Base-by-base conservation (phyloP, 2,113 vertebrate genomes). In the Varanus salvator region DNA sequence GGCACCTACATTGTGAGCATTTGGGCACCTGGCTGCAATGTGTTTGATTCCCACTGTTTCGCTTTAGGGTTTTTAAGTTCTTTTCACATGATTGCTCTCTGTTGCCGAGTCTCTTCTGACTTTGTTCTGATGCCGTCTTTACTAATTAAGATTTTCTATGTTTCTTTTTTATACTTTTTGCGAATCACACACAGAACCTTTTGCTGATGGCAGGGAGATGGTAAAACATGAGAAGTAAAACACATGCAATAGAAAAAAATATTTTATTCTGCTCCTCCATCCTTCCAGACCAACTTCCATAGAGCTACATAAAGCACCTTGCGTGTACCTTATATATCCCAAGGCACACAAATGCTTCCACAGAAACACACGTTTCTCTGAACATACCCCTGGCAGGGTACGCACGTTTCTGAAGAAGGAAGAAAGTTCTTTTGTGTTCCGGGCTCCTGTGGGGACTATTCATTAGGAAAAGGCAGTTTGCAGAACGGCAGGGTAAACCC, bases 401-500 rank as follows among this genome's bases (percentile, higher is more conserved):
- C 75, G 17, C 60, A 76, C 8, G 15, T 27, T 80, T 31, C 81
- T 14, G 27, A 68, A 17, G 60, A 27, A 84, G 29, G 21, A 84
- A 64, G 60, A 29, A 84, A 23, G 27, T 44, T 38, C 60, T 84
- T 84, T 84, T 68, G 82, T 84, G 44, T 84, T 68, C 60, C 38
- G 9, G 11, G 23, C 60, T 25, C 48, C 34, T 60, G 38, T 60
- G 21, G 64, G 72, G 25, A 15, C 72, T 91, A 83, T 93, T 95
- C 93, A 92, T 92, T 94, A 94, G 94, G 93, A 93, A 93, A 94
- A 96, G 89, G 92, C 92, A 92, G 90, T 94, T 94, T 94, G 94
- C 93, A 94, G 94, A 94, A 95, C 92, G 90, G 94, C 96, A 95
- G 89, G 94, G 93, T 92, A 91, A 96, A 95, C 96, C 96, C 93